Percentiles rank a stretch among this genome's conserved stretches.
Evolutionary conservation across 2,113 vertebrate species (phyloP).

Genomic region (Misgurnus mizolepis): DNA sequence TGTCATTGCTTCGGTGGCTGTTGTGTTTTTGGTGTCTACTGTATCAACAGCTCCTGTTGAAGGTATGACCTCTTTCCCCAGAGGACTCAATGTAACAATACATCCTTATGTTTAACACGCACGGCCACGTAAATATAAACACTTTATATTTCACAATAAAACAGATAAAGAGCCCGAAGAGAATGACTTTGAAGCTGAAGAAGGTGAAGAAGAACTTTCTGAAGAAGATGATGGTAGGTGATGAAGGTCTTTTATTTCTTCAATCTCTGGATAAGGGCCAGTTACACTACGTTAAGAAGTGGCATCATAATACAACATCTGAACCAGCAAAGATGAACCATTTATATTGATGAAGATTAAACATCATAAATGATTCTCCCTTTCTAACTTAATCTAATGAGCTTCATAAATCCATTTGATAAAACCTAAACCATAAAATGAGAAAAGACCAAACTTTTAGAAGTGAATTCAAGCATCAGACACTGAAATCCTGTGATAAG

Average conservation of each 20-base stretch:
- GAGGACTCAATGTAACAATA: background rate
- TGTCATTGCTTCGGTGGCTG: slow-evolving; percentile 59
- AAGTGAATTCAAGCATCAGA: background rate
- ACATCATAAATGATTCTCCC: background rate
- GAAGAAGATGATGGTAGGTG: slow-evolving; percentile 76
- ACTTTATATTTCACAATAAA: too few relatives aligned
- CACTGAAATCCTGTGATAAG: slow-evolving; percentile 12
- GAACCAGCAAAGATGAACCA: background rate
- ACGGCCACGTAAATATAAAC: background rate
- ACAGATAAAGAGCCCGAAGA: slow-evolving; percentile 74
- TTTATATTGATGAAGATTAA: background rate
- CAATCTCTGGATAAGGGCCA: background rate
- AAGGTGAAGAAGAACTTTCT: slow-evolving; percentile 71
- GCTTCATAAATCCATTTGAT: background rate
- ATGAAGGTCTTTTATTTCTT: slow-evolving; percentile 16
- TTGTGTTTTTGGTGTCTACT: slow-evolving; percentile 57
- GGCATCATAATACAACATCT: background rate
- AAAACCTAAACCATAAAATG: background rate
- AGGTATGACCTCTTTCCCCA: slow-evolving; percentile 58
- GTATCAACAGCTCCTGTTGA: slow-evolving; percentile 67
- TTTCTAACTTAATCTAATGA: background rate
- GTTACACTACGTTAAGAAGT: background rate
- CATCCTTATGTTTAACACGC: slow-evolving; percentile 12
- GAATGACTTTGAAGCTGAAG: slow-evolving; percentile 64
- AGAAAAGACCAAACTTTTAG: background rate